These are phyloP conservation scores for Arothron firmamentum DNA, from an alignment of 2,113 vertebrate species.

Conservation along the genomic window DNA sequence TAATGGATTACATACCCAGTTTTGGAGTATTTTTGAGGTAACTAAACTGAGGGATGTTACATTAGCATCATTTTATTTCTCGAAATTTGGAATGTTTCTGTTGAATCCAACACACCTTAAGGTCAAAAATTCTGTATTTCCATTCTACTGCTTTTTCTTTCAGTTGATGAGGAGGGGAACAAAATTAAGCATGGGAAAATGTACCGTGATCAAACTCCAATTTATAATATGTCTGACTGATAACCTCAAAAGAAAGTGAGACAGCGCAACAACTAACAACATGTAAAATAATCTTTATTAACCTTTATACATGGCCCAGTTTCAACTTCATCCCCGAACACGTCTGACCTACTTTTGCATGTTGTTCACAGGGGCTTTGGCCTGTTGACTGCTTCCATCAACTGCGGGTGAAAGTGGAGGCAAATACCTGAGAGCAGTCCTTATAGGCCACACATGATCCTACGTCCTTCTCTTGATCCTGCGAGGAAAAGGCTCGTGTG, in stretches of 20 bases:
- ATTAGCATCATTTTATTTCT: no score
- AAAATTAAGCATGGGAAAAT: no score
- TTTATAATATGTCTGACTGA: not conserved
- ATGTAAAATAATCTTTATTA: not conserved
- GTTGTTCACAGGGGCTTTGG: slow-evolving; percentile 16
- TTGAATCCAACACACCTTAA: no score
- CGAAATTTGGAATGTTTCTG: no score
- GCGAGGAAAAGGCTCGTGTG: slow-evolving; percentile 36
- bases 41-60: no score
- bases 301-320: not conserved
- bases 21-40: no score
- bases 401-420: slow-evolving; percentile 25
- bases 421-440: slow-evolving; percentile 20
- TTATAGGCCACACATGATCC: slow-evolving; percentile 19
- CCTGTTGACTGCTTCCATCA: slow-evolving; percentile 37
- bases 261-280: not conserved
- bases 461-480: slow-evolving; percentile 26
- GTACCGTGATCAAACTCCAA: not conserved
- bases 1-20: no score
- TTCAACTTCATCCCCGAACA: slow-evolving; percentile 6
- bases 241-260: not conserved
- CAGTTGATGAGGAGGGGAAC: no score
- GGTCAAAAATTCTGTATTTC: no score
- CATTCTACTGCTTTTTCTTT: no score
- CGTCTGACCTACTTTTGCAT: slow-evolving; percentile 47